phyloP scores from a whole-genome alignment of 37 sponge, comb jelly and placozoan genomes.

The Tethya wilhelma region DNA sequence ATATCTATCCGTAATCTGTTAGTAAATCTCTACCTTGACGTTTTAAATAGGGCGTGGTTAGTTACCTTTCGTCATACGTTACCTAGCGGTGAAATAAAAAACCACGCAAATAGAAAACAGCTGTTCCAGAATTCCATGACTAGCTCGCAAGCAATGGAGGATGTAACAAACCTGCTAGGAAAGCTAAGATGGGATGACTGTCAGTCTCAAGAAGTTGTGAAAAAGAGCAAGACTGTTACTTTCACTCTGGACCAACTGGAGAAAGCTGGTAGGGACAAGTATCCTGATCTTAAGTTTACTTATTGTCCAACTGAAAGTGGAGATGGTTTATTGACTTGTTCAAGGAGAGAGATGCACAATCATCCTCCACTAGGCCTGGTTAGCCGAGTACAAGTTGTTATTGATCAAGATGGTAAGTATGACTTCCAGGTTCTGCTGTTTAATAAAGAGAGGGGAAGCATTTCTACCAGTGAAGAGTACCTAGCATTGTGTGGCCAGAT shows the following conservation, averaged over 20 bases:
- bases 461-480: background rate
- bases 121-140: too few relatives aligned
- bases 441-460: constrained; percentile 12
- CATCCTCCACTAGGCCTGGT: constrained; percentile 37
- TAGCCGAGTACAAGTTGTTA: constrained; percentile 13
- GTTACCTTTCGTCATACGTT: too few relatives aligned
- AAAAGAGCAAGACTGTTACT: background rate
- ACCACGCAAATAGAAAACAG: too few relatives aligned
- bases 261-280: constrained; percentile 9
- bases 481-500: constrained; percentile 1
- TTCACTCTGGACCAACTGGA: constrained; percentile 5
- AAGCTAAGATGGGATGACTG: too few relatives aligned
- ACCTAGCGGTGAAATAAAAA: too few relatives aligned
- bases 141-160: too few relatives aligned
- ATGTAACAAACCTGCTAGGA: too few relatives aligned
- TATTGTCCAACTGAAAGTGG: constrained; percentile 3
- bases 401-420: constrained; percentile 25
- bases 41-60: too few relatives aligned
- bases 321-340: constrained; percentile 7
- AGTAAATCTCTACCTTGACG: too few relatives aligned
- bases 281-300: constrained; percentile 15
- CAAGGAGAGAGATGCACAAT: constrained; percentile 12
- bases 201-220: background rate
- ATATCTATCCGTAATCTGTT: too few relatives aligned
- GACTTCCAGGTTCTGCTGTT: constrained; percentile 20